phyloP scores from a whole-genome alignment of 2,888 invertebrate species.

The Eupithecia centaureata region DNA sequence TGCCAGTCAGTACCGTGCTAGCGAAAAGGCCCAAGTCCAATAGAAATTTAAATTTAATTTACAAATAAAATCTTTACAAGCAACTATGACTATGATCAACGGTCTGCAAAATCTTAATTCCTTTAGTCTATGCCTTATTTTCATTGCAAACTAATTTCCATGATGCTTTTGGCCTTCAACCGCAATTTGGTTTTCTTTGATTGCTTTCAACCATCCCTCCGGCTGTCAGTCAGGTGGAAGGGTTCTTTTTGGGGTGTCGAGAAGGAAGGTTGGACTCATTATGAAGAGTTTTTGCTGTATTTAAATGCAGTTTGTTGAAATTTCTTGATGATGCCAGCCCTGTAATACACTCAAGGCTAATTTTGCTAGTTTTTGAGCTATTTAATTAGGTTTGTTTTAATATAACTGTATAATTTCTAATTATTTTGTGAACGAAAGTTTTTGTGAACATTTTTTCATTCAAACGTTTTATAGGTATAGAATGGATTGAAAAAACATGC shows the following conservation, averaged over 20 bases:
- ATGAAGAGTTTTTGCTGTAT: neutral
- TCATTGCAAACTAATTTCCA: conserved; percentile 22
- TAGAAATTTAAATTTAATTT: neutral
- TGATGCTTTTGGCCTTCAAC: conserved; percentile 26
- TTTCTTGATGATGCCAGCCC: neutral
- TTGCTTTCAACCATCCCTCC: conserved; percentile 58
- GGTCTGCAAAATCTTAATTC: neutral
- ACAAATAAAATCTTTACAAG: neutral
- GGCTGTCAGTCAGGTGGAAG: conserved; percentile 48
- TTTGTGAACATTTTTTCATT: too few species aligned
- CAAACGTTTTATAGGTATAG: too few species aligned
- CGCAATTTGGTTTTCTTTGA: conserved; percentile 59
- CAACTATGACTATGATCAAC: neutral
- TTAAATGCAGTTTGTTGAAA: neutral
- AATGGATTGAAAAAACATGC: too few species aligned
- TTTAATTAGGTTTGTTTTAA: neutral
- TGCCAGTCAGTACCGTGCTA: too few species aligned
- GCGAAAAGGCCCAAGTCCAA: neutral
- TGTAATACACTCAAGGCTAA: neutral
- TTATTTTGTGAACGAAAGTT: too few species aligned
- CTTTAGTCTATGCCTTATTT: neutral
- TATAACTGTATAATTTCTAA: neutral
- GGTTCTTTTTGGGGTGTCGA: conserved; percentile 15
- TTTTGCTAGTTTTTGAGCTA: neutral
- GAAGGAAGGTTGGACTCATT: conserved; percentile 22